Percentiles rank a stretch among this genome's conserved stretches.
Evolutionary conservation across 2,888 invertebrate genomes (phyloP).

Genomic region (Mesochorus sp.): DNA sequence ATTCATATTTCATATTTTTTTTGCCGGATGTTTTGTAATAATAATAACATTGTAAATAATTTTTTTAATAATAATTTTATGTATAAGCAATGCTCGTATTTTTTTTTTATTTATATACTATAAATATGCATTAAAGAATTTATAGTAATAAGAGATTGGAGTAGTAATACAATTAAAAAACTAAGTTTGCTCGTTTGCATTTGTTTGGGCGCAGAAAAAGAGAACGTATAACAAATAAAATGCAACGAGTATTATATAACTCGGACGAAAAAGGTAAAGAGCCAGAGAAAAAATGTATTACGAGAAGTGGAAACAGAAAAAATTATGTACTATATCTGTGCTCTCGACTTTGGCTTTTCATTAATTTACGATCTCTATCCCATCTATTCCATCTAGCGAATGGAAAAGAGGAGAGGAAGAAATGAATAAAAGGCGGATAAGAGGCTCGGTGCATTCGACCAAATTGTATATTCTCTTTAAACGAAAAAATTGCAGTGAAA

Average conservation of each 20-base stretch:
- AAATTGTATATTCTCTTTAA: no score
- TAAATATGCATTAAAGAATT: no score
- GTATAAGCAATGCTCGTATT: constrained; percentile 28
- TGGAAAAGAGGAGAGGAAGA: neutral
- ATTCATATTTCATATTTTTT: no score
- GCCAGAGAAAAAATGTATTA: neutral
- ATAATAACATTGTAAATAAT: no score
- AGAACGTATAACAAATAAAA: constrained; percentile 38
- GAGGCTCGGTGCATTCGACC: neutral
- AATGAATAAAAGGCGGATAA: neutral
- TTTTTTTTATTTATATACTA: neutral
- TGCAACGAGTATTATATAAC: neutral
- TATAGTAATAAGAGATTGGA: no score
- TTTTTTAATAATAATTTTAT: no score
- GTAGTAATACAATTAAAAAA: constrained; percentile 29
- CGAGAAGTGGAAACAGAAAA: neutral
- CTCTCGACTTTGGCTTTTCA: neutral
- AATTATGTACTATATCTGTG: no score
- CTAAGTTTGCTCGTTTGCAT: constrained; percentile 33
- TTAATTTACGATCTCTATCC: neutral
- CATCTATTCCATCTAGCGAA: neutral
- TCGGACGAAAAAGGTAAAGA: neutral
- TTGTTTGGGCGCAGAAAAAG: constrained; percentile 10
- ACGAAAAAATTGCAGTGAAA: no score
- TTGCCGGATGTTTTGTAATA: no score